Base-by-base conservation (phyloP, 2,797 vertebrate genomes). In the Sus cebifrons region DNA sequence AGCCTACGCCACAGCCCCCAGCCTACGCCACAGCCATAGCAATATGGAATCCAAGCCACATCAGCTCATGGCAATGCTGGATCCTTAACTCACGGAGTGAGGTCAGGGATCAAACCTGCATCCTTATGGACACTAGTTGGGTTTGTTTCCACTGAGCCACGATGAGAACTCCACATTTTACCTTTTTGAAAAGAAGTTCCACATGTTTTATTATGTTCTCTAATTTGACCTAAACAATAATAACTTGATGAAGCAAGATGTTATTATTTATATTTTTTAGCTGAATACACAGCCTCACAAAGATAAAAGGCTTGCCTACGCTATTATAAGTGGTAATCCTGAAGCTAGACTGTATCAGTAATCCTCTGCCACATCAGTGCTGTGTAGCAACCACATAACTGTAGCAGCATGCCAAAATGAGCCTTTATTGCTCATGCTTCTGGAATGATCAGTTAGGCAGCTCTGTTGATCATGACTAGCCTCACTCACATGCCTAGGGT, bases 141-240 rank as follows among this genome's bases (percentile, higher is more conserved):
- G 44, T 49, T 49, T 49, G 44, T 49, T 49, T 6, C 44, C 44
- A 49, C 44, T 49, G 44, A 49, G 44, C 44, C 44, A 49, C 44
- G 44, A 49, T 49, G 44, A 5, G 44, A 49, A 49, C 44, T 49
- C 44, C 44, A 49, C 44, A 77, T 11, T 92, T 82, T 86, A 71
- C 73, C n/a, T 67, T 94, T 96, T 77, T 40, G 7, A 71, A 85
- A 96, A 88, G n/a, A 86, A 85, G 6, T 78, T 70, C 6, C 14
- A 77, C 27, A 64, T 65, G 25, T 78, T 49, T 70, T 91, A 65
- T 89, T 16, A 79, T 36, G 4, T 64, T 70, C 23, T 89, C 13
- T 92, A 74, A 88, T 68, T 85, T 86, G 40, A 87, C 40, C 68
- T 23, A 73, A 40, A 60, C 25, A 83, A 60, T 23, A 88, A 65